These are phyloP conservation scores for Lipophrys pholis DNA, from an alignment of 2,113 vertebrate genomes.

Conservation along the genomic window DNA sequence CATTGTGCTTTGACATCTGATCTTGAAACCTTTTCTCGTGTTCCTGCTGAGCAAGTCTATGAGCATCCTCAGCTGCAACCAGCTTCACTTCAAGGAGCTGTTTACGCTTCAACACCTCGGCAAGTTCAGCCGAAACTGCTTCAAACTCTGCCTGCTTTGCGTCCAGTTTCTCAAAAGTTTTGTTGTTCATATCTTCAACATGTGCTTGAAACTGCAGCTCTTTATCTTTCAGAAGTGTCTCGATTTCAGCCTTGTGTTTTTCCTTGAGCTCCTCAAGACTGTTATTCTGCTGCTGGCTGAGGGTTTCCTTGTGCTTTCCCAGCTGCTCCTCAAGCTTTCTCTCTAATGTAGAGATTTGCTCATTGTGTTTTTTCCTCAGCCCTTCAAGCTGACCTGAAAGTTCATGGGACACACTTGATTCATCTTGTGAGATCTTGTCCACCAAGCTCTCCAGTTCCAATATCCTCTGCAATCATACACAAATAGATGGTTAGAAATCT, in stretches of 20 bases:
- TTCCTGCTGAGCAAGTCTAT: conserved; percentile 75
- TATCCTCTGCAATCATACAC: conserved; percentile 87
- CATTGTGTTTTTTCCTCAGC: conserved; percentile 84
- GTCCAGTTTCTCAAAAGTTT: conserved; percentile 91
- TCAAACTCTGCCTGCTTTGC: conserved; percentile 92
- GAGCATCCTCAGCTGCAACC: conserved; percentile 67
- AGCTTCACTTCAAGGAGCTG: conserved; percentile 86
- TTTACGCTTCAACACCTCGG: conserved; percentile 83
- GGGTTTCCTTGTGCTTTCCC: conserved; percentile 78
- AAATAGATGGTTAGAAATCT: conserved; percentile 6
- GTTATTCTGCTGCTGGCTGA: conserved; percentile 80
- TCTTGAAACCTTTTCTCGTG: conserved; percentile 83
- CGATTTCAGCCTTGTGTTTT: conserved; percentile 82
- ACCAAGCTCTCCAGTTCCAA: conserved; percentile 92
- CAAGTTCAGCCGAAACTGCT: conserved; percentile 87
- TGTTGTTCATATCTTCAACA: conserved; percentile 94
- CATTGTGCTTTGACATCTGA: conserved; percentile 79
- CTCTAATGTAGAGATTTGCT: conserved; percentile 83
- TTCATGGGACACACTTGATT: conserved; percentile 78
- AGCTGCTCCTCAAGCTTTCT: conserved; percentile 87
- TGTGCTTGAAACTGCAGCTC: conserved; percentile 88
- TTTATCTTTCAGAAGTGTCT: conserved; percentile 87
- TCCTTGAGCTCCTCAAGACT: conserved; percentile 84
- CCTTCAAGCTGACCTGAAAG: conserved; percentile 81
- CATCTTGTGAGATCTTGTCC: conserved; percentile 82